Base-by-base conservation (phyloP, 1,140 invertebrate genomes). In the Drosophila bipectinata region DNA sequence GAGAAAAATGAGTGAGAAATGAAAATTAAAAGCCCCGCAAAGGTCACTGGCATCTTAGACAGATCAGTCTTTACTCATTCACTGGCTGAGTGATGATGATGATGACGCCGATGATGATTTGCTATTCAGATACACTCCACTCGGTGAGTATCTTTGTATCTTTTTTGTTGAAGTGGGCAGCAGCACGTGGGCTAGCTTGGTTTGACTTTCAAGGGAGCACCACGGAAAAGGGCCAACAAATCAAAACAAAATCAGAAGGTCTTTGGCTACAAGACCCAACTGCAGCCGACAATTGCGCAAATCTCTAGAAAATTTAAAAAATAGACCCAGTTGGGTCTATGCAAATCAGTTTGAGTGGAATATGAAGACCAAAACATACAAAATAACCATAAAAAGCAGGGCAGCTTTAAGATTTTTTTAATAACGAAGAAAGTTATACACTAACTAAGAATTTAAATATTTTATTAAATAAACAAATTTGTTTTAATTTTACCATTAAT, bases 41-140 rank as follows among this genome's bases (percentile, higher is more conserved):
- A 88, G 83, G 83, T 88, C 83, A 88, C 84, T 88, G 83, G 84
- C 83, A 88, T 83, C 79, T 56, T 66, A 55, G 44, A 56, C 24
- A 57, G 37, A 52, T 55, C 60, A 44, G 41, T 44, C 41, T 44
- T 18, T 18, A 18, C 41, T 44, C 34, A 37, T 37, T 37, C 34
- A 18, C 41, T 18, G 41, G 5, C 41, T 44, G 66, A 71, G 44
- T 63, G 53, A 52, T 68, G 67, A 80, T 62, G 61, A 72, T 73
- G 62, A 63, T 67, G 81, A 69, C 45, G 68, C 34, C 49, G 60
- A 57, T 79, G 58, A 68, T 68, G 59, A 63, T 62, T 34, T 32
- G 54, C 37, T 75, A 34, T 73, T 62, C 57, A 73, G 69, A 56
- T 73, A 45, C 45, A 37, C n/a, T 32, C 15, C 5, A 51, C 45